Evolutionary conservation across 1,140 invertebrate species (phyloP), one percentile per base, ranked within the genome.

Genomic region (Tetramorium simillimum): DNA sequence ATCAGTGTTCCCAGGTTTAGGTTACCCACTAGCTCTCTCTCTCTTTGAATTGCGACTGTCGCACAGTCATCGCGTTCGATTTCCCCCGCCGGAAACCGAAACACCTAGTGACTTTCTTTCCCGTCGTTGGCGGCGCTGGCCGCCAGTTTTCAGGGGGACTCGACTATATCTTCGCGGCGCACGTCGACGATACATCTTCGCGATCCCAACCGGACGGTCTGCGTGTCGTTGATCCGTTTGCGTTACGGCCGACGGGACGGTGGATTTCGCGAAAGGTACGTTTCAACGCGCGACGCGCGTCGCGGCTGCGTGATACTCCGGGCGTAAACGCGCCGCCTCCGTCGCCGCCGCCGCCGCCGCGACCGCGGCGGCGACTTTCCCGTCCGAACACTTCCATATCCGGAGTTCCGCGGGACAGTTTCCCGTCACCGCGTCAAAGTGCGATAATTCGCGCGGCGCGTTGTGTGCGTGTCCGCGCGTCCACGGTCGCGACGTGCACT

Each of bases 151-250:
- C 40, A 37, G 33, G 28, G 21, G 16, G 43, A 73, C 58, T 85
- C 18, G 73, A 28, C 5, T 70, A 51, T 78, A 89, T 10, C 78
- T 91, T 90, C 81, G 56, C 53, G 75, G 67, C 89, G 58, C 84
- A 91, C 77, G 70, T 86, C 86, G 85, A 90, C 89, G 86, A 85
- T 75, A 65, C 37, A 46, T 88, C 63, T 80, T 67, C 84, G 76
- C 85, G 87, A 86, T 89, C 73, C 62, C 46, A 87, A 70, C 75
- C 65, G 76, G 78, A 92, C 88, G 84, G 82, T 91, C 91, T 92
- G 77, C 88, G 89, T 92, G 89, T 91, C 86, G 89, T 92, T 88
- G 86, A 90, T 90, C 90, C 60, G 91, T 92, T 75, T 90, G 91
- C 80, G 5, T 24, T 33, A 90, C 89, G 89, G 88, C 80, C 82